Conservation (phyloP, 2,113 vertebrate genomes). For the Acanthochromis polyacanthus region DNA sequence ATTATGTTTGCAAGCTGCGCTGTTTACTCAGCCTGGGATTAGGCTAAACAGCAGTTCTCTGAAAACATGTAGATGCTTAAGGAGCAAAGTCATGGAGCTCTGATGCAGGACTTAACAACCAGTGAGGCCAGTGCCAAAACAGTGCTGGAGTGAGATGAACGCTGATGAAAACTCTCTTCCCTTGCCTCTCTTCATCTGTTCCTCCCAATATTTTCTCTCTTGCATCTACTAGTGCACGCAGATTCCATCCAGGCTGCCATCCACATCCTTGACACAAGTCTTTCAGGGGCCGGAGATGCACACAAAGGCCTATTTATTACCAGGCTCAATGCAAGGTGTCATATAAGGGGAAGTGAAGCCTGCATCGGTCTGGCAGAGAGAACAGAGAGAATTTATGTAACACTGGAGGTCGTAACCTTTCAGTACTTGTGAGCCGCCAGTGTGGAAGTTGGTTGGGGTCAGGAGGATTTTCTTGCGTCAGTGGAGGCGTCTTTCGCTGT, state of each 20-base stretch:
- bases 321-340: conserved; percentile 54
- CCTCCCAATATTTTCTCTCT: conserved; percentile 12
- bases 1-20: conserved; percentile 58
- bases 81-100: conserved; percentile 10
- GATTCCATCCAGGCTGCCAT: conserved; percentile 56
- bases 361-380: not conserved
- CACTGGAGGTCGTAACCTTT: conserved; percentile 48
- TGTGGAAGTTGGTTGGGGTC: conserved; percentile 37
- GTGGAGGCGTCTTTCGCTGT: conserved; percentile 14
- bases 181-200: conserved; percentile 27
- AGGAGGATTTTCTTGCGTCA: conserved; percentile 30
- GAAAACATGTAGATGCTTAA: conserved; percentile 23
- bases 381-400: conserved; percentile 56
- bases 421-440: conserved; percentile 2
- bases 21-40: conserved; percentile 64
- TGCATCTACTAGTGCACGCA: conserved; percentile 2
- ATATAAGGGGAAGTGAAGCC: conserved; percentile 50
- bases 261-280: conserved; percentile 38
- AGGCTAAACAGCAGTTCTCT: conserved; percentile 55
- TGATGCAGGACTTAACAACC: not conserved
- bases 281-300: conserved; percentile 37
- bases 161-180: conserved; percentile 23
- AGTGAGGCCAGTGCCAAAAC: conserved; percentile 45
- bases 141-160: conserved; percentile 10
- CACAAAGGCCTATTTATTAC: conserved; percentile 64